These are phyloP conservation scores for Catostylus mosaicus DNA, from an alignment of 30 jellyfish, hydroid and myxozoan genomes.

Conservation along the genomic window DNA sequence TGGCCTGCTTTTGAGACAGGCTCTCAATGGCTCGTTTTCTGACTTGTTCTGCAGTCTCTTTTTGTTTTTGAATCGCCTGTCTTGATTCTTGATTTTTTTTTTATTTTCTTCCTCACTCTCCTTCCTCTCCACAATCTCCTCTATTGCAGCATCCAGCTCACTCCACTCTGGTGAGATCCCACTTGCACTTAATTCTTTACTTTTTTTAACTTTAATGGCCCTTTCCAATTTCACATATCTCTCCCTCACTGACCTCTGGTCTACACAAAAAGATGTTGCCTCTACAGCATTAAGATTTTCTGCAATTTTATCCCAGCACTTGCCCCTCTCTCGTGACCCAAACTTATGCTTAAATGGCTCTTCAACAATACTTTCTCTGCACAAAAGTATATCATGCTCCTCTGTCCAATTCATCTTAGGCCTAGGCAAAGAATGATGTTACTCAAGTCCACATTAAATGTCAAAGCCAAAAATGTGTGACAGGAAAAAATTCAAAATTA, in stretches of 20 bases:
- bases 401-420: not conserved
- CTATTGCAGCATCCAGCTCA: not conserved
- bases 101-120: not conserved
- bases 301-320: not conserved
- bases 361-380: not conserved
- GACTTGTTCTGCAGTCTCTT: not conserved
- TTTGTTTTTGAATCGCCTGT: no score
- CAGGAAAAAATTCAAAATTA: no score
- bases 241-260: not conserved
- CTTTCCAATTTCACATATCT: not conserved
- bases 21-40: not conserved
- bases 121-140: not conserved
- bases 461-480: no score
- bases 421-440: no score
- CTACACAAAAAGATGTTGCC: not conserved
- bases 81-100: no score
- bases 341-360: not conserved
- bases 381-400: not conserved
- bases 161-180: not conserved
- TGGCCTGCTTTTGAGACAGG: not conserved
- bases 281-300: not conserved
- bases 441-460: no score
- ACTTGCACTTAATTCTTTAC: not conserved
- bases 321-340: constrained; percentile 1
- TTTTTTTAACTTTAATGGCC: not conserved